A percentile compares a stretch with the other conserved stretches of the same genome.
phyloP scores from a whole-genome alignment of 2,797 vertebrate species.

The Sebastes jordani region DNA sequence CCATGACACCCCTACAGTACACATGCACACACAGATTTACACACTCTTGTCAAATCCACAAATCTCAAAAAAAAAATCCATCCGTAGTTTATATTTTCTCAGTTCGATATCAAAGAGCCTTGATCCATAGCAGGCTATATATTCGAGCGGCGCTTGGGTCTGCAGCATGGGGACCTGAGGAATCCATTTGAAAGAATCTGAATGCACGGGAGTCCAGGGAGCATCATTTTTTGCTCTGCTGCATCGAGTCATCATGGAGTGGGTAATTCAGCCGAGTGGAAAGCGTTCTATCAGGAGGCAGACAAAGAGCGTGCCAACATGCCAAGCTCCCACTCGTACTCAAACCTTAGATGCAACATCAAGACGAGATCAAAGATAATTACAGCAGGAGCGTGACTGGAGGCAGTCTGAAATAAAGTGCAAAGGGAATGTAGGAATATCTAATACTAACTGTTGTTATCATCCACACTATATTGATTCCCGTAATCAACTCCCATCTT shows the following conservation, averaged over 20 bases:
- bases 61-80: neutral
- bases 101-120: constrained; percentile 28
- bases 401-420: neutral
- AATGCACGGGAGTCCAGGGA: constrained; percentile 65
- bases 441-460: constrained; percentile 37
- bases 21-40: neutral
- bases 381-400: constrained; percentile 21
- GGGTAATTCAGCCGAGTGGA: constrained; percentile 71
- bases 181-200: constrained; percentile 69
- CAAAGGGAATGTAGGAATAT: neutral
- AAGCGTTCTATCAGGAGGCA: constrained; percentile 74
- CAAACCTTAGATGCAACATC: constrained; percentile 35
- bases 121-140: constrained; percentile 34
- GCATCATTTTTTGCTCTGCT: constrained; percentile 77
- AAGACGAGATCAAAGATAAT: constrained; percentile 52
- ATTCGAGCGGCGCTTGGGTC: constrained; percentile 3
- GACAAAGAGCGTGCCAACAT: constrained; percentile 56
- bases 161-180: constrained; percentile 7
- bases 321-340: constrained; percentile 38
- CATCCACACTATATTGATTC: constrained; percentile 4
- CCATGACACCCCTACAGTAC: neutral
- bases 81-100: constrained; percentile 15
- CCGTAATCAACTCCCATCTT: neutral
- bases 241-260: constrained; percentile 72
- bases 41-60: neutral